These are phyloP conservation scores for Pristionchus exspectatus DNA, from an alignment of 2,888 invertebrate genomes.

Conservation along the genomic window DNA sequence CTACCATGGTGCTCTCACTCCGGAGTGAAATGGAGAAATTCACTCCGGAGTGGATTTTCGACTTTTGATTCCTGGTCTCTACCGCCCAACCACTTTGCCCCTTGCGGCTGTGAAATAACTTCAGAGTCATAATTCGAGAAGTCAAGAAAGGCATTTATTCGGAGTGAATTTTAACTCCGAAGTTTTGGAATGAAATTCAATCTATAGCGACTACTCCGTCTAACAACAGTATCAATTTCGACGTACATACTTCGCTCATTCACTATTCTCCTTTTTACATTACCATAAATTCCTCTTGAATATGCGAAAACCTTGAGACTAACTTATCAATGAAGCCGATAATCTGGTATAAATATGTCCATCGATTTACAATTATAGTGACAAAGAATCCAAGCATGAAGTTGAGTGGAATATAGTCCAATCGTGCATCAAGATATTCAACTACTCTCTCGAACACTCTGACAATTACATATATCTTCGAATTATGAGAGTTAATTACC, in stretches of 20 bases:
- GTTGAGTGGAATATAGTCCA: constrained; percentile 69
- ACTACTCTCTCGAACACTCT: constrained; percentile 69
- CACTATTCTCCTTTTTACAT: background rate
- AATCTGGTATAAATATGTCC: constrained; percentile 71
- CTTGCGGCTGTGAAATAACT: too few species aligned
- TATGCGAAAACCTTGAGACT: constrained; percentile 48
- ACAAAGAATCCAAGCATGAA: constrained; percentile 72
- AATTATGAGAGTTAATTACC: constrained; percentile 56
- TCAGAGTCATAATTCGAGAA: too few species aligned
- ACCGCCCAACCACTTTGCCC: too few species aligned
- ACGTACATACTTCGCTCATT: background rate
- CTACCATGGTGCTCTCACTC: too few species aligned
- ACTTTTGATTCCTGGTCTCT: too few species aligned
- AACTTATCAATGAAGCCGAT: constrained; percentile 73
- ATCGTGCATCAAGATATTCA: constrained; percentile 66
- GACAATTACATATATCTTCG: constrained; percentile 19
- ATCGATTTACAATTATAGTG: constrained; percentile 69
- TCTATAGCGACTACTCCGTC: too few species aligned
- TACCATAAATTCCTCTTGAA: background rate
- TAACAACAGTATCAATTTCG: too few species aligned
- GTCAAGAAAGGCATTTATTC: too few species aligned
- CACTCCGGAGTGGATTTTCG: too few species aligned
- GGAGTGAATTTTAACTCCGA: too few species aligned
- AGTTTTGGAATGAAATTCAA: too few species aligned
- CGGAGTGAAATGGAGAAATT: too few species aligned